These are phyloP conservation scores for Orcinus orca DNA, from an alignment of 2,113 vertebrate species.

Conservation along the genomic window DNA sequence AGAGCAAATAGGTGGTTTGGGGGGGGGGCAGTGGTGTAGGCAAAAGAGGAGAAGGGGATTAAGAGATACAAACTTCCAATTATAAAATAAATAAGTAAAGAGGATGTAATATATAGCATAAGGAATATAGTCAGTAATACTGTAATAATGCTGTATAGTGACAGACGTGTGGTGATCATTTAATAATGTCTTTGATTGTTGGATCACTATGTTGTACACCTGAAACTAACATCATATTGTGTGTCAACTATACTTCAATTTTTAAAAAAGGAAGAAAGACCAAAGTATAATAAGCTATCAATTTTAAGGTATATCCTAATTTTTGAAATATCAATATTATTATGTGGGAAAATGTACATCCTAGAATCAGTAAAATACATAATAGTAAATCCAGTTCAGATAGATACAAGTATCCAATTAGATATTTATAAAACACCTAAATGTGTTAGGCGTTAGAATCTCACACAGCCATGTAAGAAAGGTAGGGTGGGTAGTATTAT, in stretches of 20 bases:
- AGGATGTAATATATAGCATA: not conserved
- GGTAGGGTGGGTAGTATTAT: not conserved
- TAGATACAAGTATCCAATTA: not conserved
- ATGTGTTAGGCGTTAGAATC: not conserved
- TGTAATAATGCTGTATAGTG: not conserved
- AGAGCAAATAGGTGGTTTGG: not conserved
- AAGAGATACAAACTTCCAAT: not conserved
- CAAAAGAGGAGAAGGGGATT: not conserved
- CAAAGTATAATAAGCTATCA: not conserved
- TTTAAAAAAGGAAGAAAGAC: not conserved
- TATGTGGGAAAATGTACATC: not conserved
- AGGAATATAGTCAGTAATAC: not conserved
- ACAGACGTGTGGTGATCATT: not conserved
- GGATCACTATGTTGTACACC: not conserved
- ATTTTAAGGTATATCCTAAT: conserved; percentile 16
- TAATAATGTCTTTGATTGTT: not conserved
- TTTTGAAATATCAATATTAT: not conserved
- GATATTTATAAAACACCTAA: not conserved
- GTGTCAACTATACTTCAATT: not conserved
- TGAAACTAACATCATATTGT: not conserved
- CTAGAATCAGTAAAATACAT: not conserved
- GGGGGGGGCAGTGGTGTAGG: not conserved
- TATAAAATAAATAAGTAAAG: not conserved
- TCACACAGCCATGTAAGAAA: not conserved
- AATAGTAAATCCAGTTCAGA: not conserved